Conservation (phyloP, 2,888 invertebrate species). For the Coelopa pilipes region DNA sequence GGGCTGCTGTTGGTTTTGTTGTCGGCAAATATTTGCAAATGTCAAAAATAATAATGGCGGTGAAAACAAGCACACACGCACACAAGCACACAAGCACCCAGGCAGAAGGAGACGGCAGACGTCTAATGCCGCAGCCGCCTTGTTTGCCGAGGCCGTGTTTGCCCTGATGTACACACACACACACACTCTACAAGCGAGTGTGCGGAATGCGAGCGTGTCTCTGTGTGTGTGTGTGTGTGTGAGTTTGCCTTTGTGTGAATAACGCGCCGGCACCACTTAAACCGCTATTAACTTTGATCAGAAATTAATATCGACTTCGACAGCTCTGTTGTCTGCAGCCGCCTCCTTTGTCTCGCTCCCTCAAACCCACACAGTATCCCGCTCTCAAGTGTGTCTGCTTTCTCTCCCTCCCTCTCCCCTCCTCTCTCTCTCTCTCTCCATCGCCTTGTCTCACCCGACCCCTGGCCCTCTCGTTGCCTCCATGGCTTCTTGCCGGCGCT, state of each 20-base stretch:
- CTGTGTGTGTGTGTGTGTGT: not conserved
- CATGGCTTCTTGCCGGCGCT: not conserved
- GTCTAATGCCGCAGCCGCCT: not conserved
- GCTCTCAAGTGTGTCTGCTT: too few relatives aligned
- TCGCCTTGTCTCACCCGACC: not conserved
- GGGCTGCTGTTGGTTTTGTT: not conserved
- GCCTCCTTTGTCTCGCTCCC: not conserved
- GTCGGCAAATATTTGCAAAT: not conserved
- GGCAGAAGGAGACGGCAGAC: not conserved
- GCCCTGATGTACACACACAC: conserved; percentile 7
- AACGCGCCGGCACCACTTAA: conserved; percentile 22
- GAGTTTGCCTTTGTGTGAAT: conserved; percentile 3
- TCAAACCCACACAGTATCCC: not conserved
- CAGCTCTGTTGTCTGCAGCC: not conserved
- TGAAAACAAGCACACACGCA: not conserved
- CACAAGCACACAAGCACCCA: not conserved
- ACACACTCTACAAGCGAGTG: conserved; percentile 10
- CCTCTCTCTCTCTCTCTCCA: not conserved
- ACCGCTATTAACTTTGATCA: conserved; percentile 31
- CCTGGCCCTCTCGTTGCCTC: not conserved
- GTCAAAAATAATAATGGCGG: not conserved
- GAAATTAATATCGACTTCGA: conserved; percentile 28
- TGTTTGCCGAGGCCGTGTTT: conserved; percentile 8
- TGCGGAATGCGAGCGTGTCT: not conserved
- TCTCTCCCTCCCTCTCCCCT: not conserved